Conservation (phyloP, 2,797 vertebrate genomes). For the Salmo trutta region DNA sequence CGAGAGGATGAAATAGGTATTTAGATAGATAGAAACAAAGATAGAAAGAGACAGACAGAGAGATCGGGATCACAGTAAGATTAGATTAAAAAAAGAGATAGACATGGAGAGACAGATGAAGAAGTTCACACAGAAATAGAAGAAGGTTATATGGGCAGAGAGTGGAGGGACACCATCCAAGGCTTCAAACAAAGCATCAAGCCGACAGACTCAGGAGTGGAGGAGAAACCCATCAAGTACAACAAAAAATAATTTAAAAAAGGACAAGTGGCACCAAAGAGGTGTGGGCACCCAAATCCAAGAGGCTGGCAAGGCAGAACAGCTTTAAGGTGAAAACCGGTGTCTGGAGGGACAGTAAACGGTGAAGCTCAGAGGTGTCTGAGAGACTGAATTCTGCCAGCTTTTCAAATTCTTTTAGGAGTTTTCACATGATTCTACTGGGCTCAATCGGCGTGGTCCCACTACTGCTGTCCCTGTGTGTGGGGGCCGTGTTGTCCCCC, state of each 20-base stretch:
- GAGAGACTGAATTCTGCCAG: conserved; percentile 14
- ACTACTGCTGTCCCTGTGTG: conserved; percentile 67
- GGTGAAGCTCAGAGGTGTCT: background rate
- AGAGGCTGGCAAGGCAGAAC: background rate
- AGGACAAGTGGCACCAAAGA: background rate
- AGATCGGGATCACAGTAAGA: too few relatives aligned
- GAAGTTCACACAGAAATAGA: conserved; percentile 17
- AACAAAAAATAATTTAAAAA: conserved; percentile 22
- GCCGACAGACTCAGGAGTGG: conserved; percentile 8
- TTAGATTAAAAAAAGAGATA: too few relatives aligned
- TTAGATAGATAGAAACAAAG: conserved; percentile 75
- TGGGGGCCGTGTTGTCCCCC: conserved; percentile 59
- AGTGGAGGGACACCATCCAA: background rate
- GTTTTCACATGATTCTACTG: conserved; percentile 56
- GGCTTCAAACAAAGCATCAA: too few relatives aligned
- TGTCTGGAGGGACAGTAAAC: conserved; percentile 2
- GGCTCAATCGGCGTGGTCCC: conserved; percentile 48
- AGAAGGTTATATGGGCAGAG: background rate
- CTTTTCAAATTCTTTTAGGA: background rate
- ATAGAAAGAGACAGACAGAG: too few relatives aligned
- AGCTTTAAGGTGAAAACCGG: conserved; percentile 10
- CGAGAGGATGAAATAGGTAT: conserved; percentile 22
- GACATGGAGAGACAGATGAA: conserved; percentile 9
- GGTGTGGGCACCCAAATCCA: background rate
- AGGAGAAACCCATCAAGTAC: conserved; percentile 21